These are phyloP conservation scores for Drosophila watanabei DNA, from an alignment of 1,140 invertebrate genomes.

Conservation along the genomic window DNA sequence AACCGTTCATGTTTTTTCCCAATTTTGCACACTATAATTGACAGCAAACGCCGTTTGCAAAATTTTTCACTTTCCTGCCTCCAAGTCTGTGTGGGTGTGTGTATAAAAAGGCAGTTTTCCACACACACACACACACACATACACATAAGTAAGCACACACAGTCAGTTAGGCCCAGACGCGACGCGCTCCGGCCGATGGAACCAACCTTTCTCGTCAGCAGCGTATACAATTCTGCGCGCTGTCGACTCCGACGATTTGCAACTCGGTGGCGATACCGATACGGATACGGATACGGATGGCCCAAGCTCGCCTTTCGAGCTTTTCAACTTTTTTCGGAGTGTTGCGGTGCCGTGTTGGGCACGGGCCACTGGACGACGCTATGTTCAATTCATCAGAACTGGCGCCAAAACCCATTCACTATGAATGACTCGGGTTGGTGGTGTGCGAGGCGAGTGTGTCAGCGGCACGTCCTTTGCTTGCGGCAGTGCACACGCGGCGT, in stretches of 20 bases:
- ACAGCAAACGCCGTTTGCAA: constrained; percentile 54
- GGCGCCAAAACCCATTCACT: constrained; percentile 69
- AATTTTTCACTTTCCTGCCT: constrained; percentile 72
- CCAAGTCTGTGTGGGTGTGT: constrained; percentile 40
- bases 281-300: constrained; percentile 8
- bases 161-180: constrained; percentile 28
- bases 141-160: constrained; percentile 31
- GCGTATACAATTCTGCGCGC: constrained; percentile 83
- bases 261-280: constrained; percentile 38
- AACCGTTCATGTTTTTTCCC: constrained; percentile 13
- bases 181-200: constrained; percentile 50
- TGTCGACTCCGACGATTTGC: constrained; percentile 45
- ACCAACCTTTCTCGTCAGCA: constrained; percentile 85
- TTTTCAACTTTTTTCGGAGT: constrained; percentile 62
- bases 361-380: constrained; percentile 15
- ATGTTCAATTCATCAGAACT: constrained; percentile 66
- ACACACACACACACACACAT: constrained; percentile 51
- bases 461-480: neutral
- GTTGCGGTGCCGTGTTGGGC: constrained; percentile 38
- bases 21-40: constrained; percentile 53
- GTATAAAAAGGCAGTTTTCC: constrained; percentile 42
- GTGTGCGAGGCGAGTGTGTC: constrained; percentile 10
- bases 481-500: constrained; percentile 35
- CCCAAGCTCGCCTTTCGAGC: constrained; percentile 60
- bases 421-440: constrained; percentile 13